phyloP scores from a whole-genome alignment of 2,113 vertebrate species.

The Chionomys nivalis region DNA sequence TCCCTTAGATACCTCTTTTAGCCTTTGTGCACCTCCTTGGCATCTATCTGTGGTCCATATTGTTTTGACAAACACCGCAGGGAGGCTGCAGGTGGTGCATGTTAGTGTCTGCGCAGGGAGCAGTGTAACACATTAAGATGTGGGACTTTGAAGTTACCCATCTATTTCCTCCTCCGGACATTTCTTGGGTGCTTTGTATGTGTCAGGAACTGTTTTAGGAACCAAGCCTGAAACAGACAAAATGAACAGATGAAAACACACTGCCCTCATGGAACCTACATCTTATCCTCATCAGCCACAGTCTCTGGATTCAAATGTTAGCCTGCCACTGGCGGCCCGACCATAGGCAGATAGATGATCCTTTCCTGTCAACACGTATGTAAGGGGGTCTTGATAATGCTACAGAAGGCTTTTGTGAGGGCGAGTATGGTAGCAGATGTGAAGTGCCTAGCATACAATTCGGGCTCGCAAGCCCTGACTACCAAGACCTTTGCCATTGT shows the following conservation, averaged over 20 bases:
- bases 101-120: neutral
- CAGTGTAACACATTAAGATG: neutral
- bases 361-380: fast-evolving
- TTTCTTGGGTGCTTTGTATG: neutral
- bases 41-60: neutral
- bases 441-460: neutral
- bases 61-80: neutral
- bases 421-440: fast-evolving
- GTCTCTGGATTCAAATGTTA: neutral
- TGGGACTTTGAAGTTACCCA: neutral
- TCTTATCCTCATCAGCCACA: neutral
- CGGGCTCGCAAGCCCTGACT: neutral
- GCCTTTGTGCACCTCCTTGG: neutral
- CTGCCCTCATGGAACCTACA: neutral
- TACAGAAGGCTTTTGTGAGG: neutral
- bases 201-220: neutral
- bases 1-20: conserved; percentile 44
- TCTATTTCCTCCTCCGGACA: neutral
- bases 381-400: neutral
- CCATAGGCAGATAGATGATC: neutral
- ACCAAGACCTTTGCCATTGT: neutral
- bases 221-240: neutral
- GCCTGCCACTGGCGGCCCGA: neutral
- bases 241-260: neutral
- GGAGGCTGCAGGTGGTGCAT: neutral